Evolutionary conservation across 2,113 vertebrate genomes (phyloP).

Genomic region (Carassius gibelio): DNA sequence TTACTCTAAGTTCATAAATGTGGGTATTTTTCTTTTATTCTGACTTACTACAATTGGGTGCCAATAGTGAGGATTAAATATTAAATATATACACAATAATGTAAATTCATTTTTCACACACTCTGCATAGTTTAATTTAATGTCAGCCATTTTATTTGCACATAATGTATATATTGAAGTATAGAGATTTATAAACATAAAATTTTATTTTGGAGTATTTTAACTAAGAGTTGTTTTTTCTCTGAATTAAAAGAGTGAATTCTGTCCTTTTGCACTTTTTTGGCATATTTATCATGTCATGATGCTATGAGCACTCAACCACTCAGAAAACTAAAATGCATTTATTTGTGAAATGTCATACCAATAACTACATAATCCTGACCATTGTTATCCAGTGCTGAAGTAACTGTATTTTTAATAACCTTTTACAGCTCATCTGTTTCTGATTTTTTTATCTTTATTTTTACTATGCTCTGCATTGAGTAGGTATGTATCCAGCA

Average conservation of each 20-base stretch:
- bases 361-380: neutral
- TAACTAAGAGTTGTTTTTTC: slow-evolving; percentile 67
- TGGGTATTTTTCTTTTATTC: slow-evolving; percentile 59
- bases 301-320: slow-evolving; percentile 47
- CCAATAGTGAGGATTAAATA: slow-evolving; percentile 73
- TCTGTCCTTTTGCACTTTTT: slow-evolving; percentile 66
- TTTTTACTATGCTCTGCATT: neutral
- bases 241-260: slow-evolving; percentile 71
- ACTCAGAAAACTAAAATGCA: slow-evolving; percentile 10
- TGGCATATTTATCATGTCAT: slow-evolving; percentile 56
- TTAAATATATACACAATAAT: slow-evolving; percentile 71
- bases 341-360: slow-evolving; percentile 17
- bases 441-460: neutral
- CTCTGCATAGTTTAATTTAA: slow-evolving; percentile 37
- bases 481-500: slow-evolving; percentile 5
- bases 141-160: slow-evolving; percentile 77
- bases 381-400: neutral
- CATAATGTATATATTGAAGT: slow-evolving; percentile 87
- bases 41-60: slow-evolving; percentile 77
- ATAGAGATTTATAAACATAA: slow-evolving; percentile 88
- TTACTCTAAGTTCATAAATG: neutral
- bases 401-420: slow-evolving; percentile 7
- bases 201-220: slow-evolving; percentile 91
- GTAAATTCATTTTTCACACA: neutral
- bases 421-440: neutral